Percentiles rank a stretch among this genome's conserved stretches.
phyloP scores from a whole-genome alignment of 2,113 vertebrate species.

The Vicugna pacos region DNA sequence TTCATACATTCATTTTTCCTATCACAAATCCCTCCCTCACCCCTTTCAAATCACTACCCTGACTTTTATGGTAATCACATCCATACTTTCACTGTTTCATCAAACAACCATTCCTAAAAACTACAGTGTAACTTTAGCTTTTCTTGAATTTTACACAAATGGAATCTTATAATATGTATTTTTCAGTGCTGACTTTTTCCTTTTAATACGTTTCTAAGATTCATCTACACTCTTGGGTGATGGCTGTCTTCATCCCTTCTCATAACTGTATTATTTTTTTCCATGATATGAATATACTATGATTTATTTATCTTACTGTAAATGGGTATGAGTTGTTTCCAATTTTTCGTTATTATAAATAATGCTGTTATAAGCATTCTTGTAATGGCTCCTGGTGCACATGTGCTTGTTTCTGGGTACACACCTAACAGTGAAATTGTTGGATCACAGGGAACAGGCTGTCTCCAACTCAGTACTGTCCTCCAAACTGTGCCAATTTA shows the following conservation, averaged over 20 bases:
- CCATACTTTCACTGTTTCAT: background rate
- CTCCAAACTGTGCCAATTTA: background rate
- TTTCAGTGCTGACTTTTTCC: slow-evolving; percentile 8
- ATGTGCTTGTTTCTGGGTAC: background rate
- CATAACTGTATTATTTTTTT: background rate
- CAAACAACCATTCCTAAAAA: slow-evolving; percentile 23
- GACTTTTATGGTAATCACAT: background rate
- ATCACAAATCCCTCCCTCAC: background rate
- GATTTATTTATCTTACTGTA: background rate
- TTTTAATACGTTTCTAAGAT: slow-evolving; percentile 5
- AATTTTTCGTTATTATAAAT: background rate
- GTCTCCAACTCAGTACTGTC: background rate
- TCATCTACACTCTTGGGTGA: background rate
- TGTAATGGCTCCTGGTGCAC: background rate
- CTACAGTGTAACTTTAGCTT: background rate
- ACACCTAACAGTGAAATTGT: background rate
- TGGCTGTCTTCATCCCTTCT: background rate
- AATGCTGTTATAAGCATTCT: background rate
- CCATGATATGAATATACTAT: background rate
- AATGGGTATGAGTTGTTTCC: background rate
- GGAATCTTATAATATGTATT: background rate
- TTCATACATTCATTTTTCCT: background rate
- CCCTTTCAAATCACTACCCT: background rate
- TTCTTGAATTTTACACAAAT: background rate
- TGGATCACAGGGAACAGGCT: background rate